Conservation (phyloP, 2,888 invertebrate species). For the Nemotelus nigrinus region DNA sequence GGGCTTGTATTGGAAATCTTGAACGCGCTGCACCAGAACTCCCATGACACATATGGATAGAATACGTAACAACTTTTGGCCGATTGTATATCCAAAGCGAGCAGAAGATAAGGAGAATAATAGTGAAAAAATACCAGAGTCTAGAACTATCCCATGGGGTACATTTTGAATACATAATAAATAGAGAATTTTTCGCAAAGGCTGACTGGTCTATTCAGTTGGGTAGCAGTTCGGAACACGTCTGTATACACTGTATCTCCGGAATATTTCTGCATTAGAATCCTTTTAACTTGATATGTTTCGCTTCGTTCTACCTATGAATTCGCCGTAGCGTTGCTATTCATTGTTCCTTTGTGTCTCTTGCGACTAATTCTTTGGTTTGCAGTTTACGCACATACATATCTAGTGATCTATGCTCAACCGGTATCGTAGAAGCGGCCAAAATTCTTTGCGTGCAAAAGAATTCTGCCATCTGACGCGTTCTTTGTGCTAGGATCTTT, state of each 20-base stretch:
- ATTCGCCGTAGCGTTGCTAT: not conserved
- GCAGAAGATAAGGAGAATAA: conserved; percentile 29
- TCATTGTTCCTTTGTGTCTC: conserved; percentile 35
- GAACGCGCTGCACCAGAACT: not conserved
- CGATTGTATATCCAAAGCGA: conserved; percentile 21
- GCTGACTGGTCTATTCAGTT: conserved; percentile 42
- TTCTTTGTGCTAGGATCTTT: conserved; percentile 25
- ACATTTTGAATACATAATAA: conserved; percentile 51
- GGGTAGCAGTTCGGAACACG: conserved; percentile 36
- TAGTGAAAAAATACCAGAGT: conserved; percentile 31
- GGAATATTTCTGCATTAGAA: conserved; percentile 22
- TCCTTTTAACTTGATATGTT: conserved; percentile 27
- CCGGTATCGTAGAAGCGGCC: conserved; percentile 17
- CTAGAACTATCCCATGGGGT: conserved; percentile 47
- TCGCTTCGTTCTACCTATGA: not conserved
- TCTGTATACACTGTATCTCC: conserved; percentile 10
- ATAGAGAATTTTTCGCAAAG: conserved; percentile 42
- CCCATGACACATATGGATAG: conserved; percentile 34
- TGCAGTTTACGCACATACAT: conserved; percentile 17
- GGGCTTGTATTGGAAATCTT: conserved; percentile 10
- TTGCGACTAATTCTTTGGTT: conserved; percentile 13
- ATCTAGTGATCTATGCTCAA: conserved; percentile 41
- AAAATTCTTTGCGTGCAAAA: conserved; percentile 14
- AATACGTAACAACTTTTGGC: conserved; percentile 40
- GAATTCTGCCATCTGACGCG: conserved; percentile 28